Base-by-base conservation (phyloP, 1,140 invertebrate species). In the Aradophagus sp. region DNA sequence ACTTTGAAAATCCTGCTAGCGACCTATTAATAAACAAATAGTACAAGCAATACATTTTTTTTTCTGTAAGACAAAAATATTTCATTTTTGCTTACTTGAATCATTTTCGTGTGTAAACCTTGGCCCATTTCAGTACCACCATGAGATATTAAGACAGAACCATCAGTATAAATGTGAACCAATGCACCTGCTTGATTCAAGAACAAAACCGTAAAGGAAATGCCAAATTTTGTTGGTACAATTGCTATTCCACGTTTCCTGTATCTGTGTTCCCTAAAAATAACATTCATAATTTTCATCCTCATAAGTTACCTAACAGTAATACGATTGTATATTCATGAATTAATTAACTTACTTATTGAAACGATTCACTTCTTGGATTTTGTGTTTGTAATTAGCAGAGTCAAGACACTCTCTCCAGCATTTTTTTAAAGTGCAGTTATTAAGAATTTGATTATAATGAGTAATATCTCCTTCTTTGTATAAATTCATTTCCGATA, bases 101-200 rank as follows among this genome's bases (percentile, higher is more conserved):
- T 92, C 91, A 97, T 96, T 87, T 98, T 98, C 0, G 95, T 98
- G 76, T 98, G 93, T 0, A 98, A 84, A 1, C 97, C 97, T 86
- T 98, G 97, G 0, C 97, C 97, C 93, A 98, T 98, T 88, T 99
- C 97, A 11, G 92, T 93, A 11, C 96, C 97, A 31, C 94, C 95
- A 80, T 98, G 96, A 16, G 90, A 91, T n/a, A 99, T 75, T 1
- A 98, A 86, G 3, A 98, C 94, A 0, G 96, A 96, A 0, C 97
- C 97, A 86, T 99, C 97, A 0, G 84, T 87, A 77, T 98, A 98
- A 13, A 98, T 88, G 13, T 95, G 89, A n/a, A 98, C 87, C 12
- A 98, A 85, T 2, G 96, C 94, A 20, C 94, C 96, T 12, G 89
- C 90, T 87, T 98, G 96, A 83, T 98, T 98, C 31, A 98, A 80